Conservation (phyloP, 2,797 vertebrate genomes). For the Oreortyx pictus region DNA sequence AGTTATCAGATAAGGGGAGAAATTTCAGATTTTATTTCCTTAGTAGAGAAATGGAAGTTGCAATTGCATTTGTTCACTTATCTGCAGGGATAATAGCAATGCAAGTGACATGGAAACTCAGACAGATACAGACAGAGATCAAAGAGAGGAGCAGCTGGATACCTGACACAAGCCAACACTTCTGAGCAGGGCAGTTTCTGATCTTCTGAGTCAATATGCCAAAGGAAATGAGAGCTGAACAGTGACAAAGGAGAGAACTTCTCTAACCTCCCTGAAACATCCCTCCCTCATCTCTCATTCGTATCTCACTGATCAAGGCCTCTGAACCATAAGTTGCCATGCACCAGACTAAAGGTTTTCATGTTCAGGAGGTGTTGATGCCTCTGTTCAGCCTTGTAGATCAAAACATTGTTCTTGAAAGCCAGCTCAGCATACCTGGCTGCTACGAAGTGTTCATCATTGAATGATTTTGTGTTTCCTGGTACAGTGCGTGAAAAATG, state of each 20-base stretch:
- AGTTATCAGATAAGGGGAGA: background rate
- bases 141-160: background rate
- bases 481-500: background rate
- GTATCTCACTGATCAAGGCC: background rate
- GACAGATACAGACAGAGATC: background rate
- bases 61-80: background rate
- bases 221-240: constrained; percentile 8
- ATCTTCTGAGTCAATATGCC: background rate
- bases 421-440: background rate
- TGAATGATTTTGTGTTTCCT: background rate
- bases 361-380: background rate
- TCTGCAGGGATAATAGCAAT: background rate
- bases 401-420: background rate
- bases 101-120: background rate
- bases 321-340: background rate
- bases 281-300: background rate
- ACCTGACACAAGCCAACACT: background rate
- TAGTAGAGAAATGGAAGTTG: background rate
- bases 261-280: background rate
- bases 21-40: background rate
- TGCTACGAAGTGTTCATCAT: background rate
- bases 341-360: background rate
- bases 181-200: constrained; percentile 10
- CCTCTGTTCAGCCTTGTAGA: background rate
- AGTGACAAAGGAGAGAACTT: background rate